These are phyloP conservation scores for Myotis myotis DNA, from an alignment of 2,797 vertebrate species.

Conservation along the genomic window DNA sequence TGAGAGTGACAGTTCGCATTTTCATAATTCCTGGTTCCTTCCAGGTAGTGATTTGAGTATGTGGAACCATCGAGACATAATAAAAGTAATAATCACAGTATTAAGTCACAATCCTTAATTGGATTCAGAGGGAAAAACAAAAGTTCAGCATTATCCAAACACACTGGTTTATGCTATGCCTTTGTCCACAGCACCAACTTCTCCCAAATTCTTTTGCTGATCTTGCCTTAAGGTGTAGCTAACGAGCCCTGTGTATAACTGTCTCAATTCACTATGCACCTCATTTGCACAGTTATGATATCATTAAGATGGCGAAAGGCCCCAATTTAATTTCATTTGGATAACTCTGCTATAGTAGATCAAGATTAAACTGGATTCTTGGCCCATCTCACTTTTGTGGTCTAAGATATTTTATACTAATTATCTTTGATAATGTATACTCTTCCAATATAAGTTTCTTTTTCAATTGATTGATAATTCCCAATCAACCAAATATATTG, in stretches of 20 bases:
- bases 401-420: background rate
- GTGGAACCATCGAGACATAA: background rate
- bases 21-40: background rate
- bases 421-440: background rate
- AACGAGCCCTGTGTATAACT: background rate
- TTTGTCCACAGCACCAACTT: background rate
- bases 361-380: background rate
- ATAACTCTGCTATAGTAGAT: background rate
- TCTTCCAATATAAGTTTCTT: background rate
- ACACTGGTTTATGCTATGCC: rapidly evolving
- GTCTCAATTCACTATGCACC: background rate
- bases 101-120: background rate
- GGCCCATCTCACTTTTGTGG: background rate
- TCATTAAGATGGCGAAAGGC: background rate
- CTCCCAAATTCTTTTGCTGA: background rate
- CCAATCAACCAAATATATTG: background rate
- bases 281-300: background rate
- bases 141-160: too few relatives aligned
- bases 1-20: background rate
- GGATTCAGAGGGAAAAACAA: background rate
- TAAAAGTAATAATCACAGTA: background rate
- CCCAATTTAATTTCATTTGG: background rate
- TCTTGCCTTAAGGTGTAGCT: background rate
- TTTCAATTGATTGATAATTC: background rate
- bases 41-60: background rate